Percentiles rank a stretch among this genome's conserved stretches.
Conservation (phyloP, 92 coral and sea anemone species). For the Parazoanthus swiftii region DNA sequence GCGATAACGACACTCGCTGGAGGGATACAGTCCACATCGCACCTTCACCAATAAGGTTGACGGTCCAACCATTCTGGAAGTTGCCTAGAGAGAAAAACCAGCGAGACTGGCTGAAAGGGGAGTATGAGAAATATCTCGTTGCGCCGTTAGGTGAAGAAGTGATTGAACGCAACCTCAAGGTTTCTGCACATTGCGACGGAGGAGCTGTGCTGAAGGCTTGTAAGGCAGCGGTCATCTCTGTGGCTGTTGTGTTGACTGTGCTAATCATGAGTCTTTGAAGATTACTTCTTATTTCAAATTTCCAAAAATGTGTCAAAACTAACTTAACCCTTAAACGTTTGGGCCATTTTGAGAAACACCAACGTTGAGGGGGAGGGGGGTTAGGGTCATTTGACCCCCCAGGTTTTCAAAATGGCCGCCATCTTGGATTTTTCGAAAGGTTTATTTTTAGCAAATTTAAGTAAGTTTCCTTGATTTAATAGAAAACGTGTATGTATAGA, state of each 20-base stretch:
- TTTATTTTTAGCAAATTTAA: too few relatives aligned
- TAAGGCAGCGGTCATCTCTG: neutral
- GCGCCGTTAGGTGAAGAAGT: neutral
- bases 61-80: slow-evolving; percentile 11
- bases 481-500: too few relatives aligned
- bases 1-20: slow-evolving; percentile 18
- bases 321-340: too few relatives aligned
- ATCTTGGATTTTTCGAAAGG: too few relatives aligned
- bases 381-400: too few relatives aligned
- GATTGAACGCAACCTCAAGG: neutral
- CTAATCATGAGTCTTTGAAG: too few relatives aligned
- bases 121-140: slow-evolving; percentile 6
- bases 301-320: too few relatives aligned
- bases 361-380: too few relatives aligned
- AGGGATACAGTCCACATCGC: neutral
- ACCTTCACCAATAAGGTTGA: slow-evolving; percentile 5
- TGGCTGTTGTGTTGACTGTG: neutral
- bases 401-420: too few relatives aligned
- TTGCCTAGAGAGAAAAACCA: neutral
- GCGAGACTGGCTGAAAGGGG: neutral
- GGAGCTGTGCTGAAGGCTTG: neutral
- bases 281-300: too few relatives aligned
- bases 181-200: slow-evolving; percentile 1
- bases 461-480: too few relatives aligned
- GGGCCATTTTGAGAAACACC: too few relatives aligned